Base-by-base conservation (phyloP, 2,888 invertebrate species). In the Auanema freiburgensis region DNA sequence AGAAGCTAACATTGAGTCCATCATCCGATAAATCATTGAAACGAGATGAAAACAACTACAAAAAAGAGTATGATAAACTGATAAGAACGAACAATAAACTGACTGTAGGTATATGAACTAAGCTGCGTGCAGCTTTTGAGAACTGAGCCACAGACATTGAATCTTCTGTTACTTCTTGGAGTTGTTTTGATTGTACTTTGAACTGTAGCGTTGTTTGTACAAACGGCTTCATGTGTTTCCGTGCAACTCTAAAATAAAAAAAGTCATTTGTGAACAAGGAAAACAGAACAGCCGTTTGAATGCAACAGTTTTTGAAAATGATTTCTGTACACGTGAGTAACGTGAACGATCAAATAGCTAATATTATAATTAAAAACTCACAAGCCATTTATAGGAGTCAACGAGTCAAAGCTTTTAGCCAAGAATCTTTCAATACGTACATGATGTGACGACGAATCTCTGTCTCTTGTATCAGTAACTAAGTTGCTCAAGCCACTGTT, bases 171-270 rank as follows among this genome's bases (percentile, higher is more conserved):
- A 81, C 69, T 56, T 80, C 80, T 61, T 81, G 79, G 12, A 83
- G 68, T 55, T 76, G 71, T 40, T 74, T 70, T 6, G 81, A 77
- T 54, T 69, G 71, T 5, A 81, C 76, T 70, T 83, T 83, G 72
- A 65, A 79, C 65, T 83, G 83, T 5, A 83, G 66, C 0, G 74
- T 71, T 0, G 78, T 78, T 59, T 83, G 83, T 8, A 83, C 78
- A 57, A 82, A 83, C 12, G 83, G 83, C 61, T 83, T 83, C 79
- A 83, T 80, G 58, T 81, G 77, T 57, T 79, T 79, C 52, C 81
- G 69, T 18, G 81, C 73, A 0, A 83, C 75, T 33, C 80, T 79
- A 61, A 50, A 70, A 64, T 12, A 25, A 25, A 12, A 14, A 56
- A 52, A 52, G 11, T 52, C 52, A 23, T 5, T 3, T 23, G 18